Conservation (phyloP, 2,888 invertebrate genomes). For the Ypsolopha scabrella region DNA sequence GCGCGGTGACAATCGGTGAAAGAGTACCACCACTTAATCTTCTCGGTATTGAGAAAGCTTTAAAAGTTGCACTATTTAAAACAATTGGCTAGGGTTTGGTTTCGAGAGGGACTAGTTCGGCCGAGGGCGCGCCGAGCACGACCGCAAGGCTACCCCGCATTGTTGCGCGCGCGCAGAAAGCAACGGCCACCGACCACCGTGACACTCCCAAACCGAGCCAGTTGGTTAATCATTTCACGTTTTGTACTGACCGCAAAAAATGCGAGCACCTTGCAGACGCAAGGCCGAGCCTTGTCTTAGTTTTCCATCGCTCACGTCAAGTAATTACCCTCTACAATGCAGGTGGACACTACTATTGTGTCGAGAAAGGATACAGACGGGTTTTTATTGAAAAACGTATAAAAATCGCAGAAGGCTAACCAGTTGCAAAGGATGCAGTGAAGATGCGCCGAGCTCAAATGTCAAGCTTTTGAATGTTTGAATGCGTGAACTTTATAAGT, state of each 20-base stretch:
- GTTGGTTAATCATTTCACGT: conserved; percentile 50
- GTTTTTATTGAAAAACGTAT: background rate
- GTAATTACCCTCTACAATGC: background rate
- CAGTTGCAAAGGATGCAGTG: conserved; percentile 44
- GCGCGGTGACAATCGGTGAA: conserved; percentile 1
- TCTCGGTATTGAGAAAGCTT: background rate
- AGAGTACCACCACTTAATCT: background rate
- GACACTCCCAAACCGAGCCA: conserved; percentile 29
- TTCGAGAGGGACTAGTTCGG: background rate
- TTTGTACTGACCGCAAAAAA: conserved; percentile 52
- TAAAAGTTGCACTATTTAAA: background rate
- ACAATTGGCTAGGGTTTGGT: background rate
- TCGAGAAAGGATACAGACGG: background rate
- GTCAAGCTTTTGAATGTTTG: conserved; percentile 37
- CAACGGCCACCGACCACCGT: conserved; percentile 25
- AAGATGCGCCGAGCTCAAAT: conserved; percentile 39
- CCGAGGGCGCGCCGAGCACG: conserved; percentile 13
- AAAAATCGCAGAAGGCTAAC: conserved; percentile 42
- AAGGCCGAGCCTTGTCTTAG: conserved; percentile 46
- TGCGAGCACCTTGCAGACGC: conserved; percentile 48
- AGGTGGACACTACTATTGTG: background rate
- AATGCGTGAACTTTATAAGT: conserved; percentile 36
- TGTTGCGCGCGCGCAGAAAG: conserved; percentile 23
- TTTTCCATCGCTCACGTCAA: conserved; percentile 39
- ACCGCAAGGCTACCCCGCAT: conserved; percentile 31